These are phyloP conservation scores for Campylomormyrus numenius DNA, from an alignment of 2,113 vertebrate genomes.

Conservation along the genomic window DNA sequence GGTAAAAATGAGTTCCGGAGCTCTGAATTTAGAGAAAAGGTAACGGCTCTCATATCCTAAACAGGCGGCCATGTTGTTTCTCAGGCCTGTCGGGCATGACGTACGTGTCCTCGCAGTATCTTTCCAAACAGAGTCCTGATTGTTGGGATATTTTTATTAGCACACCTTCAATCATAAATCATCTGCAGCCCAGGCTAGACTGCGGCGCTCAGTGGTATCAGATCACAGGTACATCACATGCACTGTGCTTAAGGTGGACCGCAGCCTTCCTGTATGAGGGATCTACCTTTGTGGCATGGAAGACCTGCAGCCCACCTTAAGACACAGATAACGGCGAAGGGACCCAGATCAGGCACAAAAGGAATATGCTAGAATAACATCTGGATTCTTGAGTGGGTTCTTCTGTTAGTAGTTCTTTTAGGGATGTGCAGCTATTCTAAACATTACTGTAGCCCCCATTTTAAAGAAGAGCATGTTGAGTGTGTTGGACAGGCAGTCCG, in stretches of 20 bases:
- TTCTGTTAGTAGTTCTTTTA: background rate
- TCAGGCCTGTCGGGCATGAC: slow-evolving; percentile 61
- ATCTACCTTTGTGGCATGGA: background rate
- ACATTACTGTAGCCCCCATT: background rate
- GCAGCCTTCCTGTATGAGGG: slow-evolving; percentile 2
- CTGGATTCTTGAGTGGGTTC: background rate
- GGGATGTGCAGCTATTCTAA: background rate
- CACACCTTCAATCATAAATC: slow-evolving; percentile 73
- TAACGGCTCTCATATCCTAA: background rate
- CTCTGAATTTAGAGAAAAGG: background rate
- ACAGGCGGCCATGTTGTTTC: background rate
- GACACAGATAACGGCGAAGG: background rate
- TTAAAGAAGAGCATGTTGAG: slow-evolving; percentile 31
- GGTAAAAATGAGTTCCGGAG: background rate
- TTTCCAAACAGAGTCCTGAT: slow-evolving; percentile 62
- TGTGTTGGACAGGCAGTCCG: slow-evolving; percentile 36
- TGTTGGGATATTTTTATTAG: slow-evolving; percentile 73
- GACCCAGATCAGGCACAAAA: background rate
- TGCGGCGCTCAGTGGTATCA: slow-evolving; percentile 48
- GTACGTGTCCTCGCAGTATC: slow-evolving; percentile 60
- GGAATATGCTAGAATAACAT: background rate
- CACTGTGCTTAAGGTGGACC: slow-evolving; percentile 36
- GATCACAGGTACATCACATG: slow-evolving; percentile 54
- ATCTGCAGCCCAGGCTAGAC: slow-evolving; percentile 44
- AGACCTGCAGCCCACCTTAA: background rate